Percentiles rank a stretch among this genome's conserved stretches.
Conservation (phyloP, 2,888 invertebrate species). For the Sinotaia quadrata region DNA sequence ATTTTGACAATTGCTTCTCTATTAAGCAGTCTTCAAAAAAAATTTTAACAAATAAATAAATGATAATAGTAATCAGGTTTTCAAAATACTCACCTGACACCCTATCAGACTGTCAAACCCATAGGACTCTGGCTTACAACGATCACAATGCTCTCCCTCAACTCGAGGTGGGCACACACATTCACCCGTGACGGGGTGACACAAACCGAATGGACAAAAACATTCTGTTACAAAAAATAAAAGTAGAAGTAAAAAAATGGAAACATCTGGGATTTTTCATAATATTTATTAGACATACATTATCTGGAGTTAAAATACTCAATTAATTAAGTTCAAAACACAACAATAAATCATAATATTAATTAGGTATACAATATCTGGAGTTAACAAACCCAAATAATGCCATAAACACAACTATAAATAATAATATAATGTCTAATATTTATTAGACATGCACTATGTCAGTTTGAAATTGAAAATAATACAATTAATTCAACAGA, state of each 20-base stretch:
- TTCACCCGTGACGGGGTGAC: conserved; percentile 88
- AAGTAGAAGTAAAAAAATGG: background rate
- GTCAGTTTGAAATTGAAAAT: background rate
- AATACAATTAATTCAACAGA: too few species aligned
- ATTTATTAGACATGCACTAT: background rate
- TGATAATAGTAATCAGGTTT: too few species aligned
- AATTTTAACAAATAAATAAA: too few species aligned
- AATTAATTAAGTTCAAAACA: too few species aligned
- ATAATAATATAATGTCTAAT: background rate
- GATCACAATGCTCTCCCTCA: conserved; percentile 89
- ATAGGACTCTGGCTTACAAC: conserved; percentile 86
- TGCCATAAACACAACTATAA: background rate
- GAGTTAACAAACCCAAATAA: background rate
- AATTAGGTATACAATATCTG: background rate
- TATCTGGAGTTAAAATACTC: too few species aligned
- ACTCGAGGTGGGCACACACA: conserved; percentile 95
- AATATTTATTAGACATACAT: too few species aligned
- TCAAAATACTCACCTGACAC: conserved; percentile 78
- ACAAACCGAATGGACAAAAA: conserved; percentile 85
- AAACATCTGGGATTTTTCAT: background rate
- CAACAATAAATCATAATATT: too few species aligned
- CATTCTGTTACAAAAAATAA: conserved; percentile 66
- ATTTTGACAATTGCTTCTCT: too few species aligned
- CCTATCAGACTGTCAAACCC: conserved; percentile 88
- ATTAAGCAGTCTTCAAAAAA: too few species aligned